Conservation (phyloP, 2,888 invertebrate genomes). For the Drosophila monieri region DNA sequence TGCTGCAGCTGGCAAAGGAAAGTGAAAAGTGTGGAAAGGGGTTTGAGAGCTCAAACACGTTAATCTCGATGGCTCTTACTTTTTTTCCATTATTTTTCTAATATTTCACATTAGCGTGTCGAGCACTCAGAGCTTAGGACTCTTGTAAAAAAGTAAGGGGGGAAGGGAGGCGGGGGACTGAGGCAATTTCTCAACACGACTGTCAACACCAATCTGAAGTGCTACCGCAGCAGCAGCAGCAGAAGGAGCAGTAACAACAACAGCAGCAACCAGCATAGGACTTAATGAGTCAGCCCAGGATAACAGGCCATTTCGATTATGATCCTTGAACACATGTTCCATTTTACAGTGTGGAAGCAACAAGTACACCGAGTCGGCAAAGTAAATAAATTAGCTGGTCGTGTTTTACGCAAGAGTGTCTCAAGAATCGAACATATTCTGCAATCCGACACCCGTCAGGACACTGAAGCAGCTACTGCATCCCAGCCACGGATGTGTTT, state of each 20-base stretch:
- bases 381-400: constrained; percentile 70
- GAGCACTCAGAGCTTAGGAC: constrained; percentile 42
- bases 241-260: constrained; percentile 12
- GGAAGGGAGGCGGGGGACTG: constrained; percentile 20
- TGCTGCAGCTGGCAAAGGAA: constrained; percentile 42
- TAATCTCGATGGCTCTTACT: constrained; percentile 59
- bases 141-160: constrained; percentile 20
- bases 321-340: constrained; percentile 54
- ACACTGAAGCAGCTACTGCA: constrained; percentile 62
- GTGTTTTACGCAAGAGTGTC: constrained; percentile 27
- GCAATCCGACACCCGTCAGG: constrained; percentile 61
- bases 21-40: constrained; percentile 47
- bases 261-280: constrained; percentile 36
- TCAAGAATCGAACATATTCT: constrained; percentile 30
- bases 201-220: constrained; percentile 83
- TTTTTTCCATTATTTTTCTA: constrained; percentile 55
- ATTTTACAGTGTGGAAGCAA: constrained; percentile 39
- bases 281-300: constrained; percentile 37
- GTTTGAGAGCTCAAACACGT: constrained; percentile 54
- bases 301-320: constrained; percentile 32
- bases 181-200: constrained; percentile 80
- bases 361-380: constrained; percentile 35
- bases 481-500: constrained; percentile 54
- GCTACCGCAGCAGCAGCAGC: constrained; percentile 51
- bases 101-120: constrained; percentile 61